These are phyloP conservation scores for Procambarus clarkii DNA, from an alignment of 1,140 invertebrate species.

Conservation along the genomic window DNA sequence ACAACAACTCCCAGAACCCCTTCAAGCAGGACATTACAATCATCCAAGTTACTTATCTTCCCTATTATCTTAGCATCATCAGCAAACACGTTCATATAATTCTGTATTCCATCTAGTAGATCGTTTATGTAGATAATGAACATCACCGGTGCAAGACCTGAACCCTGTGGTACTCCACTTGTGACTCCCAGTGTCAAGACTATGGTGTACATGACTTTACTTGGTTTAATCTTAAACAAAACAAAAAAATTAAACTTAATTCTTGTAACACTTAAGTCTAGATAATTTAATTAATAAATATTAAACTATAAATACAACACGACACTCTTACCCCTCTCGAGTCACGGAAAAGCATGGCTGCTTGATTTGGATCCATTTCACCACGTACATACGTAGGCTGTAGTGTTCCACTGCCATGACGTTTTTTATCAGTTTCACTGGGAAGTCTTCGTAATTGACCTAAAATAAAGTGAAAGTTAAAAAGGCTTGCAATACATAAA, in stretches of 20 bases:
- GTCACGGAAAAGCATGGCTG: conserved; percentile 91
- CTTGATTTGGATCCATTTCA: conserved; percentile 84
- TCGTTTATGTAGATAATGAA: too few relatives aligned
- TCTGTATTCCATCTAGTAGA: too few relatives aligned
- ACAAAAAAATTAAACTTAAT: neutral
- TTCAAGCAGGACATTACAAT: too few relatives aligned
- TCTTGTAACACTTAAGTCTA: neutral
- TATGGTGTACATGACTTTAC: too few relatives aligned
- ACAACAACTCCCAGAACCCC: too few relatives aligned
- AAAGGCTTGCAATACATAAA: too few relatives aligned
- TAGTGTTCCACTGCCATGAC: conserved; percentile 59
- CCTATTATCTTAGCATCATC: too few relatives aligned
- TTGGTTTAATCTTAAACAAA: neutral
- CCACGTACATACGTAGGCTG: conserved; percentile 58
- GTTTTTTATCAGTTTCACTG: conserved; percentile 48
- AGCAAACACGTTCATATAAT: too few relatives aligned
- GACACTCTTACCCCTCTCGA: conserved; percentile 88
- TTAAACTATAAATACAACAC: neutral
- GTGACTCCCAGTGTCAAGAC: too few relatives aligned
- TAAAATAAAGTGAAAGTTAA: neutral
- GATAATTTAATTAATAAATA: neutral
- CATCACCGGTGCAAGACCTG: too few relatives aligned
- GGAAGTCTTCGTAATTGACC: conserved; percentile 60
- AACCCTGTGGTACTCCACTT: too few relatives aligned
- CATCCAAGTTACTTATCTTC: too few relatives aligned